These are phyloP conservation scores for Acanthiza pusilla DNA, from an alignment of 2,797 vertebrate species.

Conservation along the genomic window DNA sequence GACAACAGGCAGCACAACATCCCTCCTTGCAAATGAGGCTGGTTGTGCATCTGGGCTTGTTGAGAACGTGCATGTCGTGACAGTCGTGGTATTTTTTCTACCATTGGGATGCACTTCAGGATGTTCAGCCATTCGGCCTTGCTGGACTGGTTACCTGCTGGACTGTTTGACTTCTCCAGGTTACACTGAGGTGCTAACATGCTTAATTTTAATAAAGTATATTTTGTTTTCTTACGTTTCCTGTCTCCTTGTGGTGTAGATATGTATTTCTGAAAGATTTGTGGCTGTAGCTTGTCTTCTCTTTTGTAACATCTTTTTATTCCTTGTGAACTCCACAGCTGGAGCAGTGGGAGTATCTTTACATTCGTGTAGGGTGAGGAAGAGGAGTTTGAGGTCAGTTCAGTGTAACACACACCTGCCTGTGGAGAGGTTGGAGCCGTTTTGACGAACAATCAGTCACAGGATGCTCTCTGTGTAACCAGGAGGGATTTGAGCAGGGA, in stretches of 20 bases:
- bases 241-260: neutral
- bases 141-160: constrained; percentile 68
- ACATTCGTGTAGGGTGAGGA: neutral
- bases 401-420: neutral
- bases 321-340: neutral
- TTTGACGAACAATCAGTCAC: neutral
- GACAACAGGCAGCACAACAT: constrained; percentile 29
- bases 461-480: neutral
- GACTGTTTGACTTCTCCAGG: constrained; percentile 59
- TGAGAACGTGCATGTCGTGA: neutral
- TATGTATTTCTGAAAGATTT: neutral
- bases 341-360: neutral
- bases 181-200: constrained; percentile 73
- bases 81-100: constrained; percentile 62
- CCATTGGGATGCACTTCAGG: constrained; percentile 62
- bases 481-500: neutral
- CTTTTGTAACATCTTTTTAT: neutral
- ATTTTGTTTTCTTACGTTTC: constrained; percentile 66
- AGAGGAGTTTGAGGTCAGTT: neutral
- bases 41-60: constrained; percentile 6
- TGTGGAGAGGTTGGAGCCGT: fast-evolving
- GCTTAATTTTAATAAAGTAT: constrained; percentile 73
- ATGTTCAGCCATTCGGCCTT: constrained; percentile 49
- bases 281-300: neutral
- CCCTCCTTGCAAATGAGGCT: neutral